These are phyloP conservation scores for Hoplostethus mediterraneus DNA, from an alignment of 2,797 vertebrate genomes.

Conservation along the genomic window DNA sequence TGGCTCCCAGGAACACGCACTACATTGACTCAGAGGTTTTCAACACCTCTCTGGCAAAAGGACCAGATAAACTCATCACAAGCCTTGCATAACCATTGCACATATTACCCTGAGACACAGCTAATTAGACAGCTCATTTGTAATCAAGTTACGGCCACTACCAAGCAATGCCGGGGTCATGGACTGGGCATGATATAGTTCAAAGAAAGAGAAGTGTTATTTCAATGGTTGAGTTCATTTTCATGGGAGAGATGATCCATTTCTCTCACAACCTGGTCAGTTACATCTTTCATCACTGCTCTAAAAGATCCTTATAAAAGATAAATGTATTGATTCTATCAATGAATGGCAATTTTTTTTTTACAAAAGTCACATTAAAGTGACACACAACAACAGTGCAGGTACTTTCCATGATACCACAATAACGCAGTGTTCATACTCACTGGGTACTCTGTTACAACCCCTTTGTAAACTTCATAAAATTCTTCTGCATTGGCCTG, in stretches of 20 bases:
- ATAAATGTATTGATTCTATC: not conserved
- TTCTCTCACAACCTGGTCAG: not conserved
- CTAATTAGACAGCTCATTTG: not conserved
- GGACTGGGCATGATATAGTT: not conserved
- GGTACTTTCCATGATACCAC: constrained; percentile 32
- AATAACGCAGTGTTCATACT: constrained; percentile 74
- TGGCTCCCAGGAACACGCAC: too few species aligned
- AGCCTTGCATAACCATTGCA: not conserved
- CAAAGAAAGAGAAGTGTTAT: too few species aligned
- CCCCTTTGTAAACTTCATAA: constrained; percentile 95
- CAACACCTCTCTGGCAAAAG: not conserved
- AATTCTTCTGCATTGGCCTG: constrained; percentile 93
- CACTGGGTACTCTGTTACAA: constrained; percentile 92
- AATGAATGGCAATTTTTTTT: not conserved
- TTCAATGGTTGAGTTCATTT: not conserved
- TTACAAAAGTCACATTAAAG: constrained; percentile 32
- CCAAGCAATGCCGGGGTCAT: not conserved
- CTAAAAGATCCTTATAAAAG: not conserved
- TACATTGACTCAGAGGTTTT: not conserved
- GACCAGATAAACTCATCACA: not conserved
- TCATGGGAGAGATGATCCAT: not conserved
- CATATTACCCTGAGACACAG: not conserved
- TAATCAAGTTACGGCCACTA: not conserved
- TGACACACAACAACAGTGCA: not conserved
- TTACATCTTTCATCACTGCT: not conserved